These are phyloP conservation scores for Galaxias olidus DNA, from an alignment of 2,797 vertebrate genomes.

Conservation along the genomic window DNA sequence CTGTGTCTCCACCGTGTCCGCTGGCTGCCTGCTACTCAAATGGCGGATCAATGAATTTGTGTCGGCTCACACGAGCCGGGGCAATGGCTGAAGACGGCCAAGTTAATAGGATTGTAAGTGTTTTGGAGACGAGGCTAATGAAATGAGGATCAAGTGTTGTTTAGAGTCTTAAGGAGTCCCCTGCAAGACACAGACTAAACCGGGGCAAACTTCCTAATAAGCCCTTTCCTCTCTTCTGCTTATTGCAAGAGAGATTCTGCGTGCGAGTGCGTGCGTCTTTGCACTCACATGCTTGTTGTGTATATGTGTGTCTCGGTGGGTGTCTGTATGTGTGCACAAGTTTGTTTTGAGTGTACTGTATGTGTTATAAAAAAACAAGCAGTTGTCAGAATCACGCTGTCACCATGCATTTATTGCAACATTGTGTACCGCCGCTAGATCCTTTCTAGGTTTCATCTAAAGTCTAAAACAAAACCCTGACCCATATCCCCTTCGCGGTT, in stretches of 20 bases:
- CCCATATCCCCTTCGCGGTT: constrained; percentile 13
- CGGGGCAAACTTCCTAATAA: constrained; percentile 42
- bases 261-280: too few species aligned
- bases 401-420: too few species aligned
- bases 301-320: too few species aligned
- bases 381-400: too few species aligned
- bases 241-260: too few species aligned
- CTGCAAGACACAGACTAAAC: constrained; percentile 1
- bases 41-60: constrained; percentile 56
- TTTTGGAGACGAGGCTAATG: constrained; percentile 56
- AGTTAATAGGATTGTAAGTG: constrained; percentile 67
- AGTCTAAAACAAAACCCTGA: too few species aligned
- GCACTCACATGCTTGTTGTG: too few species aligned
- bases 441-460: too few species aligned
- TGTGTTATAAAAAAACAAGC: too few species aligned
- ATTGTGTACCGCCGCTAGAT: too few species aligned
- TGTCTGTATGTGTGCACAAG: too few species aligned
- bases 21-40: constrained; percentile 37
- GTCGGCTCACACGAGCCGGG: constrained; percentile 33
- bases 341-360: too few species aligned
- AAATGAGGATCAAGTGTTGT: constrained; percentile 49
- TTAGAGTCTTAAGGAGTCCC: constrained; percentile 39
- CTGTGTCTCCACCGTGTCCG: constrained; percentile 24
- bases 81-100: constrained; percentile 27
- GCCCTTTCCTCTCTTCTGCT: background rate